Base-by-base conservation (phyloP, 2,888 invertebrate species). In the Agonum fuliginosum region DNA sequence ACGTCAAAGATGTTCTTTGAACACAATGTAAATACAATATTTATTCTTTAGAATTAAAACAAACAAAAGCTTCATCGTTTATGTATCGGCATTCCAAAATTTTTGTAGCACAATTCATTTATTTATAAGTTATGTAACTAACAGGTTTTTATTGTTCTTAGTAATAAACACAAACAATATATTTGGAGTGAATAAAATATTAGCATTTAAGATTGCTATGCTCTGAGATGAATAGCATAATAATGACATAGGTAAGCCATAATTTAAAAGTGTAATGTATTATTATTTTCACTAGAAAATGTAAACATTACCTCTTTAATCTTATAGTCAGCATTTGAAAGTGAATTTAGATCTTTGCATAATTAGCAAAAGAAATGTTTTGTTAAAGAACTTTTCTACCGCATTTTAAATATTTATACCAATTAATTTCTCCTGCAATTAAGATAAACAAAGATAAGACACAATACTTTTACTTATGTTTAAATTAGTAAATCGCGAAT, bases 351-450 rank as follows among this genome's bases (percentile, higher is more conserved):
- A 51, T n/a, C n/a, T n/a, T 10, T 24, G 24, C 30, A 17, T 62
- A 62, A 62, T 62, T 62, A 62, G 30, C 58, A 62, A 58, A 62
- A 6, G 30, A 30, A 62, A 62, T 62, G 54, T 54, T 54, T 54
- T 54, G 54, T 54, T 54, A 54, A 54, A 24, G n/a, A n/a, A 24
- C 54, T n/a, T 62, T 62, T 62, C 58, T 62, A 62, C 30, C 12
- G 58, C 54, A 54, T 54, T 62, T 62, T 62, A 62, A 62, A 62
- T 54, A 62, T 62, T 30, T 30, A 30, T 30, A 62, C 14, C 58
- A 30, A 62, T 62, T 62, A 62, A 30, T 62, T 62, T 62, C 58
- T 62, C 58, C 17, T 62, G 58, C 30, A 62, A 62, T 62, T 62
- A 30, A 62, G 58, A 62, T 62, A 62, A 62, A 62, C 58, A 62